Base-by-base conservation (phyloP, 2,888 invertebrate genomes). In the Agonopterix arenella region DNA sequence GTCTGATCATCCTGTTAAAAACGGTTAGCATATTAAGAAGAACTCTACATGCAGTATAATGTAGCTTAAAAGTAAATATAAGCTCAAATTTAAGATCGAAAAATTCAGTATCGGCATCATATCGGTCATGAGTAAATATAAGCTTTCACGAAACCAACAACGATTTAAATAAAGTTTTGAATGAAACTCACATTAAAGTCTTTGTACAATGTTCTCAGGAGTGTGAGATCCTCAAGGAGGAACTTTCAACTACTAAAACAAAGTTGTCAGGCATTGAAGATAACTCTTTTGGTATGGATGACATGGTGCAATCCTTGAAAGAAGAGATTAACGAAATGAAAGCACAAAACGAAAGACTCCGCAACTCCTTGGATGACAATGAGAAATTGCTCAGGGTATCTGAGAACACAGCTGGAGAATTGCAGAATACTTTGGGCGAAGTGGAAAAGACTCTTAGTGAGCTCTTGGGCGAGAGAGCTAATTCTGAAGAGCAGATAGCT, bases 381-480 rank as follows among this genome's bases (percentile, higher is more conserved):
- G 88, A 89, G 54, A 89, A 88, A 55, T 62, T 89, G 45, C 75
- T 89, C 1, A 64, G 91, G 70, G 92, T 96, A 68, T 90, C 96
- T 43, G 96, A 96, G 76, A 93, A 92, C 64, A 94, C 95, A 0
- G 94, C 96, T 0, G 94, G 95, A 63, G 94, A 95, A 44, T 82
- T 96, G 57, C 96, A 96, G 76, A 92, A 94, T 51, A 94, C 95
- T 56, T 91, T 92, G 55, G 91, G 93, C 1, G 90, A 88, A 44
- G 90, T 96, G 44, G 96, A 96, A 71, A 92, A 94, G 53, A 94
- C 95, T 71, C 93, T 92, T 54, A 93, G 93, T 53, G 90, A 88
- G 69, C 79, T 76, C 76, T 85, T 80, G 68, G 68, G 60, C 53
- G 85, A 81, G 59, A 80, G 81, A 90, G 85, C 76, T 60, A 64